Conservation (phyloP, 2,113 vertebrate species). For the Oncorhynchus tshawytscha region DNA sequence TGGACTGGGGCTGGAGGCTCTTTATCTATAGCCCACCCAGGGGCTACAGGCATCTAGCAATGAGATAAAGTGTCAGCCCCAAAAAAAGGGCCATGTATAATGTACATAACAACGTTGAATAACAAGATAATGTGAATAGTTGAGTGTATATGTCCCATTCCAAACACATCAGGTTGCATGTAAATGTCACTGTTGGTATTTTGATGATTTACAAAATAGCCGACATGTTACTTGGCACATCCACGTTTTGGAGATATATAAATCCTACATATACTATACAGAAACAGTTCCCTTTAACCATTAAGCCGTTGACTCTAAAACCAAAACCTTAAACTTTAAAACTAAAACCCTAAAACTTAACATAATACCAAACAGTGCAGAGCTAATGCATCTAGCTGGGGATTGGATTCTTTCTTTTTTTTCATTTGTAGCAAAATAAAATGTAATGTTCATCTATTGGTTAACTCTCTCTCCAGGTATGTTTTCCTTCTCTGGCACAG, state of each 20-base stretch:
- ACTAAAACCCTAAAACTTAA: neutral
- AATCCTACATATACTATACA: neutral
- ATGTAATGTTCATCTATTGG: neutral
- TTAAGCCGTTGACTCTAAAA: neutral
- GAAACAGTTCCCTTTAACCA: neutral
- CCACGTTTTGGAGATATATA: neutral
- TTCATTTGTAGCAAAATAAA: slow-evolving; percentile 13
- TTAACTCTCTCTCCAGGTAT: slow-evolving; percentile 7
- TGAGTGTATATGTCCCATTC: neutral
- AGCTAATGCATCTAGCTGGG: neutral
- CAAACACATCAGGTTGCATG: slow-evolving; percentile 9
- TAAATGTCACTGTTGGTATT: slow-evolving; percentile 40
- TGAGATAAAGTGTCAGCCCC: slow-evolving; percentile 42
- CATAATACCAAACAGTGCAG: neutral
- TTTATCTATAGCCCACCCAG: neutral
- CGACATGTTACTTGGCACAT: slow-evolving; percentile 25
- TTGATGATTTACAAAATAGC: slow-evolving; percentile 27
- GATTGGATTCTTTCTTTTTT: neutral
- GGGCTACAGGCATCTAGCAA: slow-evolving; percentile 2
- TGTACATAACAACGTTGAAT: too few species aligned
- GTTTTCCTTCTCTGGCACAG: slow-evolving; percentile 54
- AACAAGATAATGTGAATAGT: neutral
- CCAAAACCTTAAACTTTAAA: neutral
- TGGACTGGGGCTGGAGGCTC: neutral
- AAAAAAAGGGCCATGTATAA: slow-evolving; percentile 40